Conservation (phyloP, 2,113 vertebrate species). For the Eulemur macaco region DNA sequence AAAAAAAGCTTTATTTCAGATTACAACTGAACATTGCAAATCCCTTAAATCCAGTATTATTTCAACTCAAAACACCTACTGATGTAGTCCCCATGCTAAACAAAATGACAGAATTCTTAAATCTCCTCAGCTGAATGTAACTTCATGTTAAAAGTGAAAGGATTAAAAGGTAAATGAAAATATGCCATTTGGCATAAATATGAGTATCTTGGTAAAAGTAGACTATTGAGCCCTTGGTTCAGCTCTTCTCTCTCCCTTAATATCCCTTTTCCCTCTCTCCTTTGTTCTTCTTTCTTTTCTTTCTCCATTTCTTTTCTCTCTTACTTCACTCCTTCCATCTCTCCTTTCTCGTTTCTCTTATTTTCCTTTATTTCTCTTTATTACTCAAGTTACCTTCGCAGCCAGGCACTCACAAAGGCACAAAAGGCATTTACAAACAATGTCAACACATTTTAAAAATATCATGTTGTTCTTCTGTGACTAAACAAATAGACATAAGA, state of each 20-base stretch:
- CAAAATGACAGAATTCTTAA: neutral
- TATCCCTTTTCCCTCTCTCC: neutral
- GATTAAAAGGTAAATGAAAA: neutral
- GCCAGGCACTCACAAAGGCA: neutral
- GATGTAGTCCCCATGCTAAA: neutral
- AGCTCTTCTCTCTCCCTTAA: neutral
- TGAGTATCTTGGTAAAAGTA: neutral
- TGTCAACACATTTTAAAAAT: neutral
- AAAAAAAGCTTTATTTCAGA: neutral
- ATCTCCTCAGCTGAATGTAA: neutral
- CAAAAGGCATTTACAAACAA: neutral
- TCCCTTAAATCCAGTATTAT: neutral
- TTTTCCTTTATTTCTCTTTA: neutral
- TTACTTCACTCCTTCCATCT: neutral
- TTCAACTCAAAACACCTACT: neutral
- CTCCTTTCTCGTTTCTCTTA: neutral
- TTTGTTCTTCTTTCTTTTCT: neutral
- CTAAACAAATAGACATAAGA: neutral
- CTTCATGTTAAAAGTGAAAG: neutral
- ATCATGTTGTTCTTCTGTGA: neutral
- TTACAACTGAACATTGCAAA: neutral
- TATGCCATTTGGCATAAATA: neutral
- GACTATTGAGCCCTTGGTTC: neutral
- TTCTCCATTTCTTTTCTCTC: neutral
- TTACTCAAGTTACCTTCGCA: neutral